Percentiles rank a stretch among this genome's conserved stretches.
Conservation (phyloP, 1,140 invertebrate genomes). For the Dinoponera quadriceps region DNA sequence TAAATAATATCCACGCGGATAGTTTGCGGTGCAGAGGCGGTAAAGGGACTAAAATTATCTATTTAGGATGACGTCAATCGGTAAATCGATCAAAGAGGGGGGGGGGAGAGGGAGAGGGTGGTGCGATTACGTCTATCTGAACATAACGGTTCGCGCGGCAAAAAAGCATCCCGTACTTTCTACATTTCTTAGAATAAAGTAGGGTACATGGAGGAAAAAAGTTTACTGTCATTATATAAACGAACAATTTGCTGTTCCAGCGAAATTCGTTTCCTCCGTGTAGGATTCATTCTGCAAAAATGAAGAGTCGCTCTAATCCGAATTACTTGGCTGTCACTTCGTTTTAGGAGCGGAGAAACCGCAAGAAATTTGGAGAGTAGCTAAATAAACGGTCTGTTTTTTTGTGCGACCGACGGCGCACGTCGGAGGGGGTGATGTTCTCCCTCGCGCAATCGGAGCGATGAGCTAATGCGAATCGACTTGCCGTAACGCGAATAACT, state of each 20-base stretch:
- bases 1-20: conserved; percentile 43
- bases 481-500: neutral
- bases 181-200: too few relatives aligned
- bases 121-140: neutral
- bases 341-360: too few relatives aligned
- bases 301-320: too few relatives aligned
- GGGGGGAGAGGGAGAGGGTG: too few relatives aligned
- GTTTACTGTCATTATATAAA: too few relatives aligned
- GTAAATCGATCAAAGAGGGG: conserved; percentile 10
- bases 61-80: conserved; percentile 28
- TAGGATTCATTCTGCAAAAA: too few relatives aligned
- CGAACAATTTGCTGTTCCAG: too few relatives aligned
- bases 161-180: neutral
- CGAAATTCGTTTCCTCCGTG: too few relatives aligned
- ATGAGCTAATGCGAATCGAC: neutral
- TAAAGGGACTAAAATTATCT: conserved; percentile 33
- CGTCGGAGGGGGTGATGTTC: neutral
- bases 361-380: too few relatives aligned
- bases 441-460: neutral
- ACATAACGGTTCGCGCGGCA: neutral
- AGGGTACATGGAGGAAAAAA: too few relatives aligned
- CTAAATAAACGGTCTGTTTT: too few relatives aligned
- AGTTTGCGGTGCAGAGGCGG: conserved; percentile 32
- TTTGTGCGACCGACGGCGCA: neutral
- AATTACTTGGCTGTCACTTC: too few relatives aligned